These are phyloP conservation scores for Melanotaenia parkinsoni DNA, from an alignment of 2,797 vertebrate species.

Conservation along the genomic window DNA sequence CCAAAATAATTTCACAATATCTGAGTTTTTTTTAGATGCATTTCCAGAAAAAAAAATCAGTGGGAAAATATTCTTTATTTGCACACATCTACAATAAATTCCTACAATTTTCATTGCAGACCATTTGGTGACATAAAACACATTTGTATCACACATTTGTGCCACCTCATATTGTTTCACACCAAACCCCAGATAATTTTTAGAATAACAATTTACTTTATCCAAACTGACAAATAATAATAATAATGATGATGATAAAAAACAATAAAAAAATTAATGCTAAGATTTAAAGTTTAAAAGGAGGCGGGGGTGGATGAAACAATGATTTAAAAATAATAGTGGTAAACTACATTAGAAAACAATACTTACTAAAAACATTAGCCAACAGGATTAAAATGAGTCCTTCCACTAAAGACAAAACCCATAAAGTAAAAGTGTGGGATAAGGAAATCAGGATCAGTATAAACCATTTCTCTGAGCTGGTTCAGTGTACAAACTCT, in stretches of 20 bases:
- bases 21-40: neutral
- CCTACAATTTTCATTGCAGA: neutral
- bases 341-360: neutral
- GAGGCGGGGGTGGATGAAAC: neutral
- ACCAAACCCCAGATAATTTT: neutral
- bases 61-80: slow-evolving; percentile 11
- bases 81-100: neutral
- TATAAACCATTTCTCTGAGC: slow-evolving; percentile 4
- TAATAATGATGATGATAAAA: neutral
- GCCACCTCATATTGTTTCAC: neutral
- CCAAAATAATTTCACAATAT: too few relatives aligned
- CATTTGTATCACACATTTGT: slow-evolving; percentile 4
- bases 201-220: neutral
- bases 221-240: neutral
- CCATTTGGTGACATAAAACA: neutral
- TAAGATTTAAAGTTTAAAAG: neutral
- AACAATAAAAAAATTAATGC: slow-evolving; percentile 16
- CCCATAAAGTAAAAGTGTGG: neutral
- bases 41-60: neutral
- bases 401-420: neutral
- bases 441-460: neutral
- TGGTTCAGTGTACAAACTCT: slow-evolving; percentile 5
- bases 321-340: neutral
- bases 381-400: neutral
- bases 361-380: neutral